Percentiles rank a stretch among this genome's conserved stretches.
These are phyloP conservation scores for Fistularia commersonii DNA, from an alignment of 2,797 vertebrate species.

Conservation along the genomic window DNA sequence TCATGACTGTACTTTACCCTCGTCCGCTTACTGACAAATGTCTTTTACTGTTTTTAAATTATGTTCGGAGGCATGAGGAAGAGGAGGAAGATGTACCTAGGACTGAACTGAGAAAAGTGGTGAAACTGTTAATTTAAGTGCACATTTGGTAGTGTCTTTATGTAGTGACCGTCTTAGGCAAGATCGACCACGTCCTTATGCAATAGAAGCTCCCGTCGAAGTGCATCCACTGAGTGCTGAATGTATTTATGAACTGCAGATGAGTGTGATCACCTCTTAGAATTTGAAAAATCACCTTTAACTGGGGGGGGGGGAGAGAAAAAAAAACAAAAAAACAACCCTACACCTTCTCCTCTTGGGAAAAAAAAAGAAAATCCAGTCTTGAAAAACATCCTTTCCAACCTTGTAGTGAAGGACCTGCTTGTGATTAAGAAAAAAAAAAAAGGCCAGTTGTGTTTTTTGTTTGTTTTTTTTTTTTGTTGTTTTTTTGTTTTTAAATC, in stretches of 20 bases:
- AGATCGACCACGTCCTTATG: conserved; percentile 48
- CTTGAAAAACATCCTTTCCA: conserved; percentile 2
- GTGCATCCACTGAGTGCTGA: conserved; percentile 57
- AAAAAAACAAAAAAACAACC: not conserved
- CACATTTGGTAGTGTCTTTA: conserved; percentile 61
- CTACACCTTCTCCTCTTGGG: conserved; percentile 10
- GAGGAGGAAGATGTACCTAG: conserved; percentile 27
- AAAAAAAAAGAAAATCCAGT: conserved; percentile 5
- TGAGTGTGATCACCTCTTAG: conserved; percentile 25
- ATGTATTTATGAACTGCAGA: conserved; percentile 62
- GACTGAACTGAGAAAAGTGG: conserved; percentile 17
- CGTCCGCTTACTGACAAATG: conserved; percentile 41
- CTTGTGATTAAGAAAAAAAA: conserved; percentile 23
- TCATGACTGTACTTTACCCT: conserved; percentile 35
- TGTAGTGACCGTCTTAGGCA: conserved; percentile 61
- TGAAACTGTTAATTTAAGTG: conserved; percentile 66
- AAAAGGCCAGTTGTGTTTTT: conserved; percentile 32
- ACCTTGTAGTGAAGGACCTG: conserved; percentile 28
- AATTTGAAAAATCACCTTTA: too few species aligned
- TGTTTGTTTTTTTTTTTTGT: too few species aligned
- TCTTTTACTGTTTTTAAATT: conserved; percentile 61
- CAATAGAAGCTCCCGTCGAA: conserved; percentile 47
- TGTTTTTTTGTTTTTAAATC: conserved; percentile 4
- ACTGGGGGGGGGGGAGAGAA: conserved; percentile 37
- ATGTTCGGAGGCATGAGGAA: conserved; percentile 40